Evolutionary conservation across 2,113 vertebrate species (phyloP).

Genomic region (Setophaga kirtlandii): DNA sequence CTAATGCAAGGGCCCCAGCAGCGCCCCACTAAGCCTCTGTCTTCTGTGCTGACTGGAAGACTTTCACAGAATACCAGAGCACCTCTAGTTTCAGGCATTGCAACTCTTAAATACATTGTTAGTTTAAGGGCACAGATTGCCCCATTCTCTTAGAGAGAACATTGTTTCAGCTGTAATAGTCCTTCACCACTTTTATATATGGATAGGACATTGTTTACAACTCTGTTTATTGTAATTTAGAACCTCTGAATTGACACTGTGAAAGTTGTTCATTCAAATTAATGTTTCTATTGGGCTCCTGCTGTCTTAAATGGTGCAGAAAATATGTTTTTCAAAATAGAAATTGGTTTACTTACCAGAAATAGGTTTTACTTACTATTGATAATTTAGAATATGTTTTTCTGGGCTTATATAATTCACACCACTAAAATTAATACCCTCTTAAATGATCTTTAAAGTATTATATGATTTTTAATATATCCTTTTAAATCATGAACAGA

Average conservation of each 20-base stretch:
- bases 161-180: background rate
- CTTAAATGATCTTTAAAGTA: slow-evolving; percentile 16
- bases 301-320: slow-evolving; percentile 13
- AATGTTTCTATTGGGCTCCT: slow-evolving; percentile 23
- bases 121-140: background rate
- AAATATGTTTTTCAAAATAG: slow-evolving; percentile 19
- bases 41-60: background rate
- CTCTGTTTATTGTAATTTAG: slow-evolving; percentile 26
- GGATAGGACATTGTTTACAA: background rate
- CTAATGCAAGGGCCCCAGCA: background rate
- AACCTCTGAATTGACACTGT: slow-evolving; percentile 20
- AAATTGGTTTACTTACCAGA: background rate
- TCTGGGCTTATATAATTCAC: slow-evolving; percentile 10
- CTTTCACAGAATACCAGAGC: background rate
- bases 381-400: background rate
- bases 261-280: slow-evolving; percentile 39
- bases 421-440: background rate
- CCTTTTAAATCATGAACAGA: slow-evolving; percentile 40
- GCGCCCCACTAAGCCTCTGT: background rate
- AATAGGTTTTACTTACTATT: background rate
- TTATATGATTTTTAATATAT: slow-evolving; percentile 2
- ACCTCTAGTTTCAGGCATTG: background rate
- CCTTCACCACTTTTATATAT: background rate
- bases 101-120: background rate
- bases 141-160: background rate